These are phyloP conservation scores for Apis mellifera DNA, from an alignment of 1,140 invertebrate species.

Conservation along the genomic window DNA sequence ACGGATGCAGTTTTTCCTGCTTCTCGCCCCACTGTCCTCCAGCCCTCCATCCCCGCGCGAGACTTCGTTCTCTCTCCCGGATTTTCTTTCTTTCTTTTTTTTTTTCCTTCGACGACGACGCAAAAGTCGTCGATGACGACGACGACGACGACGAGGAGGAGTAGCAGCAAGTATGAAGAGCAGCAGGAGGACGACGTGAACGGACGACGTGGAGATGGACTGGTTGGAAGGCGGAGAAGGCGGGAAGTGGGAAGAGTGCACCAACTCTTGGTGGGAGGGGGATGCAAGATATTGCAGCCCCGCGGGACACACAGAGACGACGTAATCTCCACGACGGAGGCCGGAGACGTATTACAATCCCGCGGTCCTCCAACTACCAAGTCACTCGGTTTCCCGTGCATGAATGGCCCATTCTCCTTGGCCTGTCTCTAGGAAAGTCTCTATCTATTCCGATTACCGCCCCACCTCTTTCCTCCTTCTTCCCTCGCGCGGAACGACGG, in stretches of 20 bases:
- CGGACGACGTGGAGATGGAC: constrained; percentile 40
- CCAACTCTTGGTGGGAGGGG: constrained; percentile 58
- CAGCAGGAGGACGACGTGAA: constrained; percentile 52
- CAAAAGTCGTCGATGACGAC: constrained; percentile 37
- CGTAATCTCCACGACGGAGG: constrained; percentile 80
- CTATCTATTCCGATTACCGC: constrained; percentile 77
- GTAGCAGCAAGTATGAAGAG: constrained; percentile 26
- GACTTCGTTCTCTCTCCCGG: constrained; percentile 37
- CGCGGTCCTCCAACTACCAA: constrained; percentile 73
- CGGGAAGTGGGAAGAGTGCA: constrained; percentile 33
- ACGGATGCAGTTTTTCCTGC: constrained; percentile 73
- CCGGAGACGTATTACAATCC: constrained; percentile 79
- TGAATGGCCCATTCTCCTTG: constrained; percentile 80
- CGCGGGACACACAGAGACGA: constrained; percentile 78
- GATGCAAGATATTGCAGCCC: constrained; percentile 82
- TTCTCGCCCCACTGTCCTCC: constrained; percentile 52
- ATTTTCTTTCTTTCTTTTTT: constrained; percentile 50
- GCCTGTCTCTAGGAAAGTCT: constrained; percentile 78
- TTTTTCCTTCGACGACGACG: constrained; percentile 56
- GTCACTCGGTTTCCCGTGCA: constrained; percentile 71
- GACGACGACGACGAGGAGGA: constrained; percentile 31
- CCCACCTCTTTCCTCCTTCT: constrained; percentile 28
- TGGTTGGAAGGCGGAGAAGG: constrained; percentile 37
- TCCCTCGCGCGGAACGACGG: constrained; percentile 3
- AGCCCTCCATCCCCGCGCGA: constrained; percentile 24